Conservation (phyloP, 2,888 invertebrate species). For the Acanthoscelides obtectus region DNA sequence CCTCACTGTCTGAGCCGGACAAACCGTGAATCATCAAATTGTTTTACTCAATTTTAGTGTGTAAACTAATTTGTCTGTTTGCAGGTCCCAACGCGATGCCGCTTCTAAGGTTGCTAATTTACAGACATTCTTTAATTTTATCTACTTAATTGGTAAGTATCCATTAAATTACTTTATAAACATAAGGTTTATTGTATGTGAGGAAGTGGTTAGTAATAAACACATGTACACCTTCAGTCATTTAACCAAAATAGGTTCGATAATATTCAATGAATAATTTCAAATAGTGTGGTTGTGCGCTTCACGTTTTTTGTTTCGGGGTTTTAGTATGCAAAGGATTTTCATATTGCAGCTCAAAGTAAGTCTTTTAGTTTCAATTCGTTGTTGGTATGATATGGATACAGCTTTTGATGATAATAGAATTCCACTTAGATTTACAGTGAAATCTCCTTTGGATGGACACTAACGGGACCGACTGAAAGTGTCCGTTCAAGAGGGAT, state of each 20-base stretch:
- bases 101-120: slow-evolving; percentile 30
- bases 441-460: no score
- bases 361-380: background rate
- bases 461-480: no score
- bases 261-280: background rate
- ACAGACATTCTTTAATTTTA: slow-evolving; percentile 36
- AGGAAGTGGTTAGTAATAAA: background rate
- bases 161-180: slow-evolving; percentile 11
- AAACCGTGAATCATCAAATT: background rate
- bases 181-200: background rate
- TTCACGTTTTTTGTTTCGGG: background rate
- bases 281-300: background rate
- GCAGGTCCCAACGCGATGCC: slow-evolving; percentile 32
- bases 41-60: slow-evolving; percentile 2
- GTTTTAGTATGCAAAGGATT: background rate
- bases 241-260: background rate
- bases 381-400: no score
- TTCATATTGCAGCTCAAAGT: background rate
- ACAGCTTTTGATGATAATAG: no score
- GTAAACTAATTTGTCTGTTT: slow-evolving; percentile 21
- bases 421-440: no score
- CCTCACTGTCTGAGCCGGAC: background rate
- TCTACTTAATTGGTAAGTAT: slow-evolving; percentile 41
- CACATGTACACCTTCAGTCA: background rate
- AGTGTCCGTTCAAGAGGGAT: no score